Evolutionary conservation across 2,797 vertebrate species (phyloP).

Genomic region (Dendrocincla fuliginosa): DNA sequence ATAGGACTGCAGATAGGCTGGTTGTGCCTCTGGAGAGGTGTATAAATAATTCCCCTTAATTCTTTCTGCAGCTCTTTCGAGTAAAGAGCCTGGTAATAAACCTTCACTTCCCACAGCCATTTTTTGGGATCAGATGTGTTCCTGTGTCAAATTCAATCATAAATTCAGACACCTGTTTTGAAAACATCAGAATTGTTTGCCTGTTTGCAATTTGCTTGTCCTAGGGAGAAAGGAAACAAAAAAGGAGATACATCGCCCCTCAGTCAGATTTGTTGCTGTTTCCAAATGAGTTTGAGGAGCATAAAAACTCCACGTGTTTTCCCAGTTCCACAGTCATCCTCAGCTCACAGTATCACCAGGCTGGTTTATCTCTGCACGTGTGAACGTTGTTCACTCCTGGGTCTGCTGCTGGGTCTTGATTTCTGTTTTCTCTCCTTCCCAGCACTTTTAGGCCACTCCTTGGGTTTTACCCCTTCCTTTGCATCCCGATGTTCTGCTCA

Average conservation of each 20-base stretch:
- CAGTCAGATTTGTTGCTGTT: background rate
- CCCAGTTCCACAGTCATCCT: background rate
- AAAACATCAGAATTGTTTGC: background rate
- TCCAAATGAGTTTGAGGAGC: background rate
- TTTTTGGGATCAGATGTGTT: background rate
- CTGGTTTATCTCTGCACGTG: background rate
- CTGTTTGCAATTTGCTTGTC: background rate
- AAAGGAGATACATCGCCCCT: background rate
- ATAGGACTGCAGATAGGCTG: background rate
- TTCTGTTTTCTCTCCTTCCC: background rate
- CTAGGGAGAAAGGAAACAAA: background rate
- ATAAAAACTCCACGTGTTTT: background rate
- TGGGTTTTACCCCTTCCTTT: background rate
- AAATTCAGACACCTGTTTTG: background rate
- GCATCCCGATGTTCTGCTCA: background rate
- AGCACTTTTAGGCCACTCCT: background rate
- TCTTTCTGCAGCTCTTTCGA: background rate
- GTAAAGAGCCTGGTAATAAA: background rate
- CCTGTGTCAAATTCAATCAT: background rate
- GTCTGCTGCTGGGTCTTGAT: background rate
- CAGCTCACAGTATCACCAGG: background rate
- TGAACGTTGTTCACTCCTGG: rapidly evolving
- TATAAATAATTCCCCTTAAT: background rate
- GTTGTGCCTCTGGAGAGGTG: background rate
- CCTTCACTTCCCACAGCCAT: background rate